phyloP scores from a whole-genome alignment of 2,888 invertebrate species.

The Sclerodermus sp. region DNA sequence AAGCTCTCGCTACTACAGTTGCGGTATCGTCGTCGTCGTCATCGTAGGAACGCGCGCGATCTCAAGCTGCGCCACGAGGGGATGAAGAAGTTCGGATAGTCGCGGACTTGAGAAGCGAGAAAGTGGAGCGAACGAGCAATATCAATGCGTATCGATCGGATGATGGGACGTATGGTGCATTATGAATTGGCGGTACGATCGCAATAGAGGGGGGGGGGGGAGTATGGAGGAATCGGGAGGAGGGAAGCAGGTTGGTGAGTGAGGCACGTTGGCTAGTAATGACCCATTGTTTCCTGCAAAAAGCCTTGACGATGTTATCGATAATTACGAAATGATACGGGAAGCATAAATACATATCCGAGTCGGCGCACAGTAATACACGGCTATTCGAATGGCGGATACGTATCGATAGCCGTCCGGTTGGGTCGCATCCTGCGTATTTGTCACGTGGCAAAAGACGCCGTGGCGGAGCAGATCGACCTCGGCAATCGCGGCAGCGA shows the following conservation, averaged over 20 bases:
- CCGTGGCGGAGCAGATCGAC: too few relatives aligned
- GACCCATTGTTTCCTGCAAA: constrained; percentile 56
- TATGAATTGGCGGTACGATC: too few relatives aligned
- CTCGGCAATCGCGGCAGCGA: too few relatives aligned
- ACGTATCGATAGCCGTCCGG: constrained; percentile 50
- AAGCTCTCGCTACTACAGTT: too few relatives aligned
- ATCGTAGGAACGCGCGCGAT: too few relatives aligned
- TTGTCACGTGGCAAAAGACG: constrained; percentile 34
- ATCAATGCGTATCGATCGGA: not conserved
- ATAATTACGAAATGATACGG: constrained; percentile 58
- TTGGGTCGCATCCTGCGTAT: constrained; percentile 48
- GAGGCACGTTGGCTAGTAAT: constrained; percentile 43
- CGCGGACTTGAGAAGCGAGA: constrained; percentile 11
- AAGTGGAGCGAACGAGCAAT: not conserved
- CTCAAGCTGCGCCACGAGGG: too few relatives aligned
- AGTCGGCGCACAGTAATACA: constrained; percentile 37
- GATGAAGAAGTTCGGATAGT: constrained; percentile 14
- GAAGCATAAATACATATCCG: constrained; percentile 54
- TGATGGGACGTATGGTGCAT: too few relatives aligned
- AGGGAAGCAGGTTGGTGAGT: constrained; percentile 12
- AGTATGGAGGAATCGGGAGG: constrained; percentile 12
- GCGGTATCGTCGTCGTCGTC: too few relatives aligned
- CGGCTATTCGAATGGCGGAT: constrained; percentile 42
- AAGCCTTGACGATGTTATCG: constrained; percentile 57
- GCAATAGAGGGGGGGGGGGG: too few relatives aligned